phyloP scores from a whole-genome alignment of 2,888 invertebrate genomes.

The Andrena camellia region DNA sequence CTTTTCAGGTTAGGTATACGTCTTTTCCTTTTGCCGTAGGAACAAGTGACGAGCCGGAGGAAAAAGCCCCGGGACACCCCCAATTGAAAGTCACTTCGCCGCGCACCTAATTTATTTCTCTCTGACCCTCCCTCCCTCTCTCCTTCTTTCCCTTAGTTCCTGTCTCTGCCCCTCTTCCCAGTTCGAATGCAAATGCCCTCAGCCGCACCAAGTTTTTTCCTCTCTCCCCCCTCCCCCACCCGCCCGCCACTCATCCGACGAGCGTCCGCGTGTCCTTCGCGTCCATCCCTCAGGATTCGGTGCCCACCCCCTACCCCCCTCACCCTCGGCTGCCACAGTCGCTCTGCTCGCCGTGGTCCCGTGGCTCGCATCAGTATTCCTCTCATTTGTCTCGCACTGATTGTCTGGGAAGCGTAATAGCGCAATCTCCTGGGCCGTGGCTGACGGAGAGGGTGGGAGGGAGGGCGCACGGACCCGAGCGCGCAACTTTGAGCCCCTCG shows the following conservation, averaged over 20 bases:
- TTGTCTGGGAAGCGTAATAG: constrained; percentile 80
- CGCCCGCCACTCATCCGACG: not conserved
- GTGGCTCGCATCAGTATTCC: constrained; percentile 80
- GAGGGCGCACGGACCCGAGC: constrained; percentile 36
- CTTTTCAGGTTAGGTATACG: constrained; percentile 69
- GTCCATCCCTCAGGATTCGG: constrained; percentile 43
- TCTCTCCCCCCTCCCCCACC: constrained; percentile 1
- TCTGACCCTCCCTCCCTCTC: constrained; percentile 2
- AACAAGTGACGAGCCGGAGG: constrained; percentile 51
- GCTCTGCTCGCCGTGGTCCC: constrained; percentile 22
- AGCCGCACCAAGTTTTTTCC: constrained; percentile 52
- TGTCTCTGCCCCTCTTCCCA: constrained; percentile 30
- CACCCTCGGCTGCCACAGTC: not conserved
- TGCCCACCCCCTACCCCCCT: not conserved
- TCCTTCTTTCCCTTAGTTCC: too few relatives aligned
- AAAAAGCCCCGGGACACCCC: constrained; percentile 63
- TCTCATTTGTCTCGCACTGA: constrained; percentile 82
- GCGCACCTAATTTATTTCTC: constrained; percentile 73
- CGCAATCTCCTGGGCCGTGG: constrained; percentile 76
- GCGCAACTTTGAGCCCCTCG: constrained; percentile 56
- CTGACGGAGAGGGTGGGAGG: constrained; percentile 65
- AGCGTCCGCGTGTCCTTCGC: constrained; percentile 9
- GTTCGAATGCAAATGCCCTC: constrained; percentile 68
- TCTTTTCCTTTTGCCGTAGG: constrained; percentile 62
- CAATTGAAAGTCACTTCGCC: constrained; percentile 76